Conservation (phyloP, 2,113 vertebrate genomes). For the Anthoscopus minutus region DNA sequence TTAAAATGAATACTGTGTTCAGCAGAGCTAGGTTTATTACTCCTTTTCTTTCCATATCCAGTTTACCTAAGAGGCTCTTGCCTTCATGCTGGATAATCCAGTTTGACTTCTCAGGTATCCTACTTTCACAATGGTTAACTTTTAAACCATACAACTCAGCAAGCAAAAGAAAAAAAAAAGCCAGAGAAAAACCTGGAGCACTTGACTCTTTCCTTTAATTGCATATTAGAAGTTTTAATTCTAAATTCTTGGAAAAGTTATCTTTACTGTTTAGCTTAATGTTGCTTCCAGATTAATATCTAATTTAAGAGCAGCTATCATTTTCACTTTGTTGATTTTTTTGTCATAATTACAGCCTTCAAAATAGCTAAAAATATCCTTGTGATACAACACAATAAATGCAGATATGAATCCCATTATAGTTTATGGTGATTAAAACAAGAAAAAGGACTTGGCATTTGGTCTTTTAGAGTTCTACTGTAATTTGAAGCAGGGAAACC, state of each 20-base stretch:
- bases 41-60: background rate
- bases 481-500: background rate
- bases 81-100: background rate
- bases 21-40: background rate
- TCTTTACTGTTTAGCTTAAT: background rate
- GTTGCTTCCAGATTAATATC: background rate
- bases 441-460: background rate
- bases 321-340: background rate
- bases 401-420: background rate
- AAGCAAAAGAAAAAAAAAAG: background rate
- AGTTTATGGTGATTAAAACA: constrained; percentile 27
- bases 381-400: background rate
- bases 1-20: background rate
- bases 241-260: background rate
- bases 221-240: background rate
- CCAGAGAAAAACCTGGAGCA: background rate
- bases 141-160: background rate
- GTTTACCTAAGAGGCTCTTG: background rate
- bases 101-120: background rate
- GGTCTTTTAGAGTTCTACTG: background rate
- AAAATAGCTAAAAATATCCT: background rate
- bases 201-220: background rate
- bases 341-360: constrained; percentile 25
- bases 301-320: constrained; percentile 4
- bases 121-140: background rate